Evolutionary conservation across 2,113 vertebrate species (phyloP), one percentile per base, ranked within the genome.

Genomic region (Garra rufa): DNA sequence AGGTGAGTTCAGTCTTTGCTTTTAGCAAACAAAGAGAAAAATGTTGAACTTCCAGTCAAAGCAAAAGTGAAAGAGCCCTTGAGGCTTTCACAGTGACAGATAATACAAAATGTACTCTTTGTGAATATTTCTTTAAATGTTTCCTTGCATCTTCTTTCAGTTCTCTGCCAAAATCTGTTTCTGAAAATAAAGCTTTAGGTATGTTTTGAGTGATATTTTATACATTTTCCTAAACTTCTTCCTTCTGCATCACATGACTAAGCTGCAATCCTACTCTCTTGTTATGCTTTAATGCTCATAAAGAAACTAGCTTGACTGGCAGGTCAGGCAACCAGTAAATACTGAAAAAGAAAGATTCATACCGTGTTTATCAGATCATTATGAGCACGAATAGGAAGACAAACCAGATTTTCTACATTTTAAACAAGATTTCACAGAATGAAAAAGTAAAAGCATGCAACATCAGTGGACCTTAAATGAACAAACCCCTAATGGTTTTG

Each of bases 111-210:
- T 74, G 43, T 48, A 46, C 26, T 30, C 13, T 74, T 2, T 74
- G 15, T 9, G 15, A 34, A 67, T 4, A 19, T 34, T 9, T 74
- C 5, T 50, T 38, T 19, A 17, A 50, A 48, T 76, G 14, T 76
- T 28, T 52, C 34, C 4, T 44, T 86, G 15, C 83, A 83, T 4
- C 44, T 82, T 92, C 76, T 92, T 92, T 82, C 91, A 95, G 94
- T 84, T 89, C 88, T 73, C 89, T 95, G 88, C 92, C 89, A 90
- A 97, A 94, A 92, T 96, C 96, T 61, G 83, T 93, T 86, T 96
- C 96, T 92, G 96, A 96, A 91, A 96, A 94, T 89, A 95, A 95
- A 92, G 91, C 92, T 79, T 92, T 97, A 88, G 97, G 97, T 98
- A 90, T 93, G 97, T 93, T 28, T 73, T 87, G 79, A 85, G 77